A percentile compares a stretch with the other conserved stretches of the same genome.
Conservation (phyloP, 1,140 invertebrate genomes). For the Delia radicum region DNA sequence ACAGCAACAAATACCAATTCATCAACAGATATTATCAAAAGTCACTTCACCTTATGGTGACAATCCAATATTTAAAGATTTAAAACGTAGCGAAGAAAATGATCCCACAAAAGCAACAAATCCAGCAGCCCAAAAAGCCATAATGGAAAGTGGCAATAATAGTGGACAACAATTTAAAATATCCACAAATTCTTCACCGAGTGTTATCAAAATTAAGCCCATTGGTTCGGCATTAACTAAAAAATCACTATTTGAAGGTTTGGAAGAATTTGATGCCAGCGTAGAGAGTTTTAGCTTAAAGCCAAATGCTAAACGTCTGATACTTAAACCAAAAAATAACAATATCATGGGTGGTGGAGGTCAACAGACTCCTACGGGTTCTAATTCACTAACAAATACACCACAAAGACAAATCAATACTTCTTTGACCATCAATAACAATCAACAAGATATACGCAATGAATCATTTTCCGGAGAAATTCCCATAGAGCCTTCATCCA, state of each 20-base stretch:
- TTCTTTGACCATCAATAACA: neutral
- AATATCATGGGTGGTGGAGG: neutral
- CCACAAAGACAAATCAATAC: neutral
- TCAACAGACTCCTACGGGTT: neutral
- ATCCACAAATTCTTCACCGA: conserved; percentile 60
- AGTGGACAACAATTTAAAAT: conserved; percentile 63
- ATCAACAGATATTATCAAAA: conserved; percentile 69
- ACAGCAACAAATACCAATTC: conserved; percentile 58
- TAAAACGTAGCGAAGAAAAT: conserved; percentile 62
- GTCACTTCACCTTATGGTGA: conserved; percentile 77
- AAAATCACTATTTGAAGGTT: conserved; percentile 70
- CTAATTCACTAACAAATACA: neutral
- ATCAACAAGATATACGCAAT: conserved; percentile 23
- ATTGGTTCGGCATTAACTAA: conserved; percentile 59
- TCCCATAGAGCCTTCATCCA: conserved; percentile 6
- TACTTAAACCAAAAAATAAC: conserved; percentile 58
- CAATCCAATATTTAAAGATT: conserved; percentile 72
- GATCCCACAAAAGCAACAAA: conserved; percentile 77
- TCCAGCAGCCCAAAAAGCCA: conserved; percentile 66
- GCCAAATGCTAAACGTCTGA: conserved; percentile 65
- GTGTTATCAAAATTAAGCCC: conserved; percentile 65
- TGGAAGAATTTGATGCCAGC: conserved; percentile 68
- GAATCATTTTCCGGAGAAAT: conserved; percentile 41
- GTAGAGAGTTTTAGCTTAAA: conserved; percentile 66
- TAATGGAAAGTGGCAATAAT: conserved; percentile 55